Conservation (phyloP, 1,140 invertebrate genomes). For the Pomacea maculata region DNA sequence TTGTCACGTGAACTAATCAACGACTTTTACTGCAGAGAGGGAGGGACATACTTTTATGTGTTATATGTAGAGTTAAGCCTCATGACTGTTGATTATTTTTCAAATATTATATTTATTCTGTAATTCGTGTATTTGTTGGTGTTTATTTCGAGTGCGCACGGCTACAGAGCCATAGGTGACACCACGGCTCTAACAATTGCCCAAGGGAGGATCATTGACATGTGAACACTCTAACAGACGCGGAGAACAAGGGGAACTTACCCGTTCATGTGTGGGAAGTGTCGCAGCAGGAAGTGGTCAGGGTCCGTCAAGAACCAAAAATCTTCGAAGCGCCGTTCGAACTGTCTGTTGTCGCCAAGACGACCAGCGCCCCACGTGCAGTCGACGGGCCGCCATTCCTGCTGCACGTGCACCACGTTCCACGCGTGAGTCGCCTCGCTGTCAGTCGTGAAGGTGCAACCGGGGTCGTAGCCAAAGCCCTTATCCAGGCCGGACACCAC, state of each 20-base stretch:
- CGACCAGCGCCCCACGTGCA: slow-evolving; percentile 66
- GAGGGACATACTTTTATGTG: too few species aligned
- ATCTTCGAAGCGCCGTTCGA: slow-evolving; percentile 46
- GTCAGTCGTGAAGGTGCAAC: slow-evolving; percentile 92
- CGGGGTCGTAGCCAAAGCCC: slow-evolving; percentile 95
- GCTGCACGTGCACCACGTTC: slow-evolving; percentile 50
- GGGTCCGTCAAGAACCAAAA: slow-evolving; percentile 69
- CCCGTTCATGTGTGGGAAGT: slow-evolving; percentile 64
- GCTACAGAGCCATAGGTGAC: too few species aligned
- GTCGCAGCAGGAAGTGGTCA: slow-evolving; percentile 66
- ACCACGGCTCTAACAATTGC: too few species aligned
- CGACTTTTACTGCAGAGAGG: too few species aligned
- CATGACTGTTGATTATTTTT: neutral
- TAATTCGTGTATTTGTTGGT: neutral
- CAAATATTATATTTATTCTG: neutral
- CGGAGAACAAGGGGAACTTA: neutral
- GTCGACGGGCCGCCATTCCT: slow-evolving; percentile 53
- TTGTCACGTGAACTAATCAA: too few species aligned
- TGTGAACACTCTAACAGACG: neutral
- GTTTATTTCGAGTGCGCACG: too few species aligned
- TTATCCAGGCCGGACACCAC: slow-evolving; percentile 98
- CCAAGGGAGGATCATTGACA: neutral
- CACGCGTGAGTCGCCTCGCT: slow-evolving; percentile 71
- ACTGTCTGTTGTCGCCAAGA: slow-evolving; percentile 38
- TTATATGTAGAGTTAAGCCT: too few species aligned